A percentile compares a stretch with the other conserved stretches of the same genome.
phyloP scores from a whole-genome alignment of 2,113 vertebrate species.

The Plecotus auritus region DNA sequence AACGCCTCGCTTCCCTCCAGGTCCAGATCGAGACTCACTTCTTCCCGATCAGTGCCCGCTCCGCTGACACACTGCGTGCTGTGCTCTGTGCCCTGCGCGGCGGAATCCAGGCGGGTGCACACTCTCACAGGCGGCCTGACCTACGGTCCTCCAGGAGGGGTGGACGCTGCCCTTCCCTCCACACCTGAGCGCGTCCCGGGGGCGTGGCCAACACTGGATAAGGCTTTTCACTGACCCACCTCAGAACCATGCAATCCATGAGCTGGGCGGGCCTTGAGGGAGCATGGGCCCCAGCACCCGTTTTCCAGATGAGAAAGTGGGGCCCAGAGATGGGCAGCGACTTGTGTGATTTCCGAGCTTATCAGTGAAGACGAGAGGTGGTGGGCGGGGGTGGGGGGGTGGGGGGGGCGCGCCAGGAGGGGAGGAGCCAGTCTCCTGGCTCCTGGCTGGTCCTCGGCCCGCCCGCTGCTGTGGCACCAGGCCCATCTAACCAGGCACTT shows the following conservation, averaged over 20 bases:
- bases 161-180: background rate
- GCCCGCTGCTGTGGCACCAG: background rate
- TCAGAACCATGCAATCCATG: background rate
- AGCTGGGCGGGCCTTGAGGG: background rate
- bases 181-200: background rate
- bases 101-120: fast-evolving
- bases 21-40: background rate
- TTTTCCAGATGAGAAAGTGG: background rate
- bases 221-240: background rate
- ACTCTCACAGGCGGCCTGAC: fast-evolving
- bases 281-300: background rate
- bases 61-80: background rate
- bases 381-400: too few relatives aligned
- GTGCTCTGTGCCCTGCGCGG: background rate
- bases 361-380: background rate
- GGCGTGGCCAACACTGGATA: background rate
- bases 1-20: background rate
- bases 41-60: background rate
- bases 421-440: background rate
- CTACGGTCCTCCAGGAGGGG: background rate
- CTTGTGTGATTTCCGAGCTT: background rate
- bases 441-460: background rate
- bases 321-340: background rate
- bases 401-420: too few relatives aligned
- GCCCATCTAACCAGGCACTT: background rate